Evolutionary conservation across 2,113 vertebrate genomes (phyloP).

Genomic region (Cyrtonyx montezumae): DNA sequence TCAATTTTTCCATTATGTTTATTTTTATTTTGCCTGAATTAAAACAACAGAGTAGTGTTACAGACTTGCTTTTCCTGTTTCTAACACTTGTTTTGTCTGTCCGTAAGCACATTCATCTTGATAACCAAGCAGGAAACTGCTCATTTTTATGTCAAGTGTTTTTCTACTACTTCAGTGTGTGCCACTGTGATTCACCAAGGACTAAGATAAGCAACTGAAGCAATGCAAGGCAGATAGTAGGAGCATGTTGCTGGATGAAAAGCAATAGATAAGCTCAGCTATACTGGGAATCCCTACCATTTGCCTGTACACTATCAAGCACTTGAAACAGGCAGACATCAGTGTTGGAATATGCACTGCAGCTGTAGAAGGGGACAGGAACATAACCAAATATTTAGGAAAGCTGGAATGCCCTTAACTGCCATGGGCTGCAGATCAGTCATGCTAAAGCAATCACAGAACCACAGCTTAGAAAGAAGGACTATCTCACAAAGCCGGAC

Average conservation of each 20-base stretch:
- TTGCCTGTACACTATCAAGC: neutral
- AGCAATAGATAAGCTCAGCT: neutral
- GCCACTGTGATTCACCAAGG: neutral
- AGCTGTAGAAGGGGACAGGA: neutral
- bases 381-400: neutral
- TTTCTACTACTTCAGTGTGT: neutral
- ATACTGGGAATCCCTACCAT: neutral
- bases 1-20: neutral
- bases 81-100: neutral
- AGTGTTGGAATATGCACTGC: neutral
- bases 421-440: fast-evolving
- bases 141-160: neutral
- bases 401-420: neutral
- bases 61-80: neutral
- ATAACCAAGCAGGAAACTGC: neutral
- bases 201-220: neutral
- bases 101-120: neutral
- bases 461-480: neutral
- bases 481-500: neutral
- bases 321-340: neutral
- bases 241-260: neutral
- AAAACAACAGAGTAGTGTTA: neutral
- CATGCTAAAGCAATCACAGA: neutral
- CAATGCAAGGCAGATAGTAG: neutral
- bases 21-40: neutral